Evolutionary conservation across 2,113 vertebrate species (phyloP), one percentile per base, ranked within the genome.

Genomic region (Ochotona princeps): DNA sequence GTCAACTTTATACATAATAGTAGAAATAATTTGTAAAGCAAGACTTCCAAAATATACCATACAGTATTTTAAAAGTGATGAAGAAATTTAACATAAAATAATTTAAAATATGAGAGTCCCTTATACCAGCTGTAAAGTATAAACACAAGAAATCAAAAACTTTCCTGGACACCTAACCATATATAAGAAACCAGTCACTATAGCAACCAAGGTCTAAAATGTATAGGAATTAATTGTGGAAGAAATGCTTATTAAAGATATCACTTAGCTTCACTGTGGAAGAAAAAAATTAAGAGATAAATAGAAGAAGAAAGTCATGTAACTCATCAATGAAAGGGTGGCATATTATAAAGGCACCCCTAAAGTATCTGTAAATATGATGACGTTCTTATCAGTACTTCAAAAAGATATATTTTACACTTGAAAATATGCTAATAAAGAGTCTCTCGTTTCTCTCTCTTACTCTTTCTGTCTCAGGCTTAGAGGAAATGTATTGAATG

Each of bases 401-500:
- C 8, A 47, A 83, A 76, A 75, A 2, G 23, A 84, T 84, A 30
- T 54, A 88, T 84, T 78, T 44, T 26, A 75, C 63, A 88, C 30
- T 67, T 91, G 35, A 47, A 23, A 82, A 89, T 88, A 89, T 92
- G 7, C 30, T 88, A 95, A 83, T 61, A 26, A 72, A 44, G 2
- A 63, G 11, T 14, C n/a, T 54, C 25, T 72, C 8, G 67, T 14
- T 18, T 57, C 54, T 57, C 17, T 57, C 54, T 57, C 54, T 57
- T 15, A 5, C 38, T 14, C n/a, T 54, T 20, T 72, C 8, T 57
- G 14, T 57, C 18, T 14, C 18, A 57, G 54, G 54, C 54, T 57
- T 17, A 13, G 18, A 57, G 54, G 18, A 57, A 57, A 57, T 57
- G 54, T 5, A 57, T 57, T 17, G 12, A 57, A 18, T 57, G 12